These are phyloP conservation scores for Lamprologus ornatipinnis DNA, from an alignment of 2,113 vertebrate species.

Conservation along the genomic window DNA sequence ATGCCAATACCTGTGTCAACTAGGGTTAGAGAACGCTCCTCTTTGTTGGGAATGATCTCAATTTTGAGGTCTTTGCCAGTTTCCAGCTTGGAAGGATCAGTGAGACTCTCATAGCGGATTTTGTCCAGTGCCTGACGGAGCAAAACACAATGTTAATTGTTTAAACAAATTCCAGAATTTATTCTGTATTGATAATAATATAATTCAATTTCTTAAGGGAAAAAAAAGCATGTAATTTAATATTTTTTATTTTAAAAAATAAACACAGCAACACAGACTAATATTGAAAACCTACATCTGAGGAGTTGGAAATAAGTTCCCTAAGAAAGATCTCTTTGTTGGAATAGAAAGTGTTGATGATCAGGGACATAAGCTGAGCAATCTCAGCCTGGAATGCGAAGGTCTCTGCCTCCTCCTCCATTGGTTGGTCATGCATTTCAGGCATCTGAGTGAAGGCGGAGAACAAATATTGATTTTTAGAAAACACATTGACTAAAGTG, in stretches of 20 bases:
- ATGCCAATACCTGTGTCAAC: conserved; percentile 76
- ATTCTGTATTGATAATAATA: neutral
- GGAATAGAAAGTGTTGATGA: conserved; percentile 82
- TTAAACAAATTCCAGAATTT: neutral
- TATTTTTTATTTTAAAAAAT: neutral
- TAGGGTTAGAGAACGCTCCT: conserved; percentile 67
- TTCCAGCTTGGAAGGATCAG: conserved; percentile 74
- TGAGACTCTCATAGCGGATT: conserved; percentile 79
- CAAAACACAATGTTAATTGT: neutral
- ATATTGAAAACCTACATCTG: conserved; percentile 67
- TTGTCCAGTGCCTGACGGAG: conserved; percentile 72
- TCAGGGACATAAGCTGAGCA: conserved; percentile 79
- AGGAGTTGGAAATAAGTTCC: conserved; percentile 79
- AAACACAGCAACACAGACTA: neutral
- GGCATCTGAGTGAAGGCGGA: conserved; percentile 65
- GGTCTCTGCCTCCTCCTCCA: conserved; percentile 77
- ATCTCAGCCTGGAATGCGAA: conserved; percentile 83
- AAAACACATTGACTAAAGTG: neutral
- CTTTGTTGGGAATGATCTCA: conserved; percentile 71
- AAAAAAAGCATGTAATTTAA: neutral
- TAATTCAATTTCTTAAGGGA: neutral
- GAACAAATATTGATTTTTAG: neutral
- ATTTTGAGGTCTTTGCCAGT: conserved; percentile 78
- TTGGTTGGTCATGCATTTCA: conserved; percentile 60
- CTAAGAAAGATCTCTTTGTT: conserved; percentile 82